Evolutionary conservation across 1,140 invertebrate species (phyloP).

Genomic region (Helicoverpa zea): DNA sequence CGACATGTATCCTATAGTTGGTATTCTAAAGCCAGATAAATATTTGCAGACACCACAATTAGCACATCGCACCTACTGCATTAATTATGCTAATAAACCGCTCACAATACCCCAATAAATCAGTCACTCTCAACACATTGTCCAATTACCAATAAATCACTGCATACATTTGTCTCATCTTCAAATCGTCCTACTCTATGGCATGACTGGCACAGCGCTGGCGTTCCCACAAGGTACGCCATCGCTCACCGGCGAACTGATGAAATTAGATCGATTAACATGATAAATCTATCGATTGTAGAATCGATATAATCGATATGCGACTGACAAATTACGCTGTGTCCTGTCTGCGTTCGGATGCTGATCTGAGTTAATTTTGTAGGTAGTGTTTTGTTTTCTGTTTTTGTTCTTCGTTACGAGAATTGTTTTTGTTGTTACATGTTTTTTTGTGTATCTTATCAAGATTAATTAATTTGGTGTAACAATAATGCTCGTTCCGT

Average conservation of each 20-base stretch:
- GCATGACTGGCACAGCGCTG: constrained; percentile 76
- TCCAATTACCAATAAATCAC: constrained; percentile 6
- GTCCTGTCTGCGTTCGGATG: constrained; percentile 58
- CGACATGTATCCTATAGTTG: too few relatives aligned
- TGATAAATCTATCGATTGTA: constrained; percentile 73
- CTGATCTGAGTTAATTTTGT: constrained; percentile 43
- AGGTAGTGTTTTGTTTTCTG: constrained; percentile 12
- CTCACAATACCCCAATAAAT: constrained; percentile 5
- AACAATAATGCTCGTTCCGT: too few relatives aligned
- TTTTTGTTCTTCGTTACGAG: not conserved
- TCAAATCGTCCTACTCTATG: constrained; percentile 59
- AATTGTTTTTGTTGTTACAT: not conserved
- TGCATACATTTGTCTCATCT: constrained; percentile 12
- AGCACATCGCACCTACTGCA: not conserved
- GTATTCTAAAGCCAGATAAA: too few relatives aligned
- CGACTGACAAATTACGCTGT: constrained; percentile 75
- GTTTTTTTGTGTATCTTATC: too few relatives aligned
- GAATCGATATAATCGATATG: constrained; percentile 56
- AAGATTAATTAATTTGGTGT: too few relatives aligned
- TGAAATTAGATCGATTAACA: constrained; percentile 78
- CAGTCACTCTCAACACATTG: not conserved
- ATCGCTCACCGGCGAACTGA: constrained; percentile 77
- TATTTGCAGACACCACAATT: not conserved
- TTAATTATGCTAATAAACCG: not conserved
- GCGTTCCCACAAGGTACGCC: constrained; percentile 80